phyloP scores from a whole-genome alignment of 2,888 invertebrate genomes.

The Cylindroiulus punctatus region DNA sequence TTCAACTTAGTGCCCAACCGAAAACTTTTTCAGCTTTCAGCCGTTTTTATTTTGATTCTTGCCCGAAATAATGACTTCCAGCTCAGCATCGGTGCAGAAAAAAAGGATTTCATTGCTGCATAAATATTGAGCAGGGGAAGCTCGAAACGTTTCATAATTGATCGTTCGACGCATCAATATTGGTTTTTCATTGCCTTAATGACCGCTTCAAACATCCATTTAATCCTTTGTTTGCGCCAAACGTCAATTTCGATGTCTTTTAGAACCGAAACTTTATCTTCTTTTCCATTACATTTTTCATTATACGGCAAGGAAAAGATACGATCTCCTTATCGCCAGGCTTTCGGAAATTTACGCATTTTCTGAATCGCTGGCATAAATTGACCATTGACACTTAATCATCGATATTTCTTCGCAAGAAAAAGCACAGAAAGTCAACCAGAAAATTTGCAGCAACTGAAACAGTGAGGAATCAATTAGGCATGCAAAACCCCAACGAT shows the following conservation, averaged over 20 bases:
- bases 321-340: constrained; percentile 39
- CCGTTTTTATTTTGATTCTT: not conserved
- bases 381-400: constrained; percentile 44
- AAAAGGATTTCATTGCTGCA: not conserved
- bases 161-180: constrained; percentile 12
- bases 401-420: not conserved
- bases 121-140: not conserved
- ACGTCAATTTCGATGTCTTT: constrained; percentile 35
- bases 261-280: constrained; percentile 49
- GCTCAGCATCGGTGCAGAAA: not conserved
- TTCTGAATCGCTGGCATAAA: constrained; percentile 29
- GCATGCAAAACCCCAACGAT: constrained; percentile 11
- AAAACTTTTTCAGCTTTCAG: no score
- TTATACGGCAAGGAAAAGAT: not conserved
- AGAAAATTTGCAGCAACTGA: not conserved
- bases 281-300: constrained; percentile 36
- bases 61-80: not conserved
- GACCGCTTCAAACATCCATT: constrained; percentile 9
- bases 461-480: not conserved
- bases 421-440: not conserved
- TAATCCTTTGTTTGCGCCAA: constrained; percentile 31
- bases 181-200: constrained; percentile 30
- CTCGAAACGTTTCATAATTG: constrained; percentile 30
- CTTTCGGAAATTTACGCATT: constrained; percentile 37
- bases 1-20: not conserved